Evolutionary conservation across 2,888 invertebrate species (phyloP).

Genomic region (Habroteleia sp.): DNA sequence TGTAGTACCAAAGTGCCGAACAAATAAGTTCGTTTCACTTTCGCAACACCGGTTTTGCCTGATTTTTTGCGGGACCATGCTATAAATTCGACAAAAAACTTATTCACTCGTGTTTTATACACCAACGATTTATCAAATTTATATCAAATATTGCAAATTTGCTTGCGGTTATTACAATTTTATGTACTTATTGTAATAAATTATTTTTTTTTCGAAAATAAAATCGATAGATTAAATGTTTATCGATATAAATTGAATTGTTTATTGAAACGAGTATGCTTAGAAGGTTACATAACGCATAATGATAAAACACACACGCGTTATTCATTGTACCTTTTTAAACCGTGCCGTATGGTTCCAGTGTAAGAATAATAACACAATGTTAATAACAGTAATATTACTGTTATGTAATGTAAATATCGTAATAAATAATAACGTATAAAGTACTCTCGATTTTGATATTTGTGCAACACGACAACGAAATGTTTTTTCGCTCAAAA

Average conservation of each 20-base stretch:
- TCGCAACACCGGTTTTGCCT: too few species aligned
- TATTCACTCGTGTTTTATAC: too few species aligned
- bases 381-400: slow-evolving; percentile 25
- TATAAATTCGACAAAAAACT: too few species aligned
- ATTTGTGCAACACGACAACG: slow-evolving; percentile 13
- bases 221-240: slow-evolving; percentile 9
- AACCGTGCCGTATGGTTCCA: not conserved
- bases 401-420: slow-evolving; percentile 25
- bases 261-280: slow-evolving; percentile 11
- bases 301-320: slow-evolving; percentile 25
- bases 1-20: too few species aligned
- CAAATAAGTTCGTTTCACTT: too few species aligned
- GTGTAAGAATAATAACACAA: slow-evolving; percentile 18
- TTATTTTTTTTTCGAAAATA: slow-evolving; percentile 2
- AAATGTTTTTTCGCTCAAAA: slow-evolving; percentile 6
- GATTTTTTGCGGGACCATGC: too few species aligned
- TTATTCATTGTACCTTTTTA: slow-evolving; percentile 19
- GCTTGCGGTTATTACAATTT: too few species aligned
- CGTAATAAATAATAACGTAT: slow-evolving; percentile 13
- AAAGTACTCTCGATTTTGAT: slow-evolving; percentile 2
- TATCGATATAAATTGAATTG: slow-evolving; percentile 24
- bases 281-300: slow-evolving; percentile 17
- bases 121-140: too few species aligned
- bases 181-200: slow-evolving; percentile 3
- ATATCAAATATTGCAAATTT: too few species aligned